Evolutionary conservation across 2,797 vertebrate genomes (phyloP).

Genomic region (Pseudotriccus pelzelni): DNA sequence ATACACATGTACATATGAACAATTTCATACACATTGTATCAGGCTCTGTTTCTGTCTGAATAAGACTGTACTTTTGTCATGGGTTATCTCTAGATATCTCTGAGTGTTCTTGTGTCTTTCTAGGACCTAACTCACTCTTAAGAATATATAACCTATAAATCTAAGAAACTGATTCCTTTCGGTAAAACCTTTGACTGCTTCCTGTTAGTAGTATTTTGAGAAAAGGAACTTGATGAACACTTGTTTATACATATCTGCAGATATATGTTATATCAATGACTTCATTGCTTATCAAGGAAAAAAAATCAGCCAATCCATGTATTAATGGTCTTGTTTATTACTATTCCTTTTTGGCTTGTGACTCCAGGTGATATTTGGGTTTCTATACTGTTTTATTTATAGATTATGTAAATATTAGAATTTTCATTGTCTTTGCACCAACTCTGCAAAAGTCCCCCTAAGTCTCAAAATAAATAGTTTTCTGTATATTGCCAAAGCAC

Average conservation of each 20-base stretch:
- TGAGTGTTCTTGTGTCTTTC: background rate
- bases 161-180: background rate
- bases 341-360: background rate
- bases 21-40: background rate
- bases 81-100: background rate
- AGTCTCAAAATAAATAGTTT: constrained; percentile 1
- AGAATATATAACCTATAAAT: background rate
- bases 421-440: constrained; percentile 42
- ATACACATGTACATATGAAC: background rate
- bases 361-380: background rate
- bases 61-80: background rate
- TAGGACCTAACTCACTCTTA: background rate
- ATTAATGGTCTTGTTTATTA: constrained; percentile 10
- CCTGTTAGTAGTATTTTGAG: background rate
- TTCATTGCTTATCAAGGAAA: background rate
- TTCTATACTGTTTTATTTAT: constrained; percentile 36
- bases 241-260: background rate
- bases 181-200: background rate
- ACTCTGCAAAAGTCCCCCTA: background rate
- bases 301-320: background rate
- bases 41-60: background rate
- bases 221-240: background rate
- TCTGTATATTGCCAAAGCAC: background rate
- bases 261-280: background rate
- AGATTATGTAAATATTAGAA: background rate